phyloP scores from a whole-genome alignment of 2,888 invertebrate species.

The Dione juno region DNA sequence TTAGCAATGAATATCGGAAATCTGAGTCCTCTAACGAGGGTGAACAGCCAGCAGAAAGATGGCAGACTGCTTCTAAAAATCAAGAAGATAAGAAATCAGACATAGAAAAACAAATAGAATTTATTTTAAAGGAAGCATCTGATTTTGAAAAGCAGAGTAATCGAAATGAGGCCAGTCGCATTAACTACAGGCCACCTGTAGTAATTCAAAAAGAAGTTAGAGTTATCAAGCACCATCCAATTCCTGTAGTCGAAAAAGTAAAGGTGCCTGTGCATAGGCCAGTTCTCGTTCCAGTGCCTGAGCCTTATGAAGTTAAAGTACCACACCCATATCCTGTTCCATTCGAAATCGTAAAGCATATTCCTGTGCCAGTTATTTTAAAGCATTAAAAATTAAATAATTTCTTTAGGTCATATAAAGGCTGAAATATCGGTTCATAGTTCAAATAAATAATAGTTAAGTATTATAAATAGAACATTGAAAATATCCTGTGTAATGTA shows the following conservation, averaged over 20 bases:
- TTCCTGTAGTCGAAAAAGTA: constrained; percentile 51
- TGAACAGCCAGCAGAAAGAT: constrained; percentile 50
- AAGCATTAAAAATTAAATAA: constrained; percentile 28
- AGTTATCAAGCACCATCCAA: constrained; percentile 51
- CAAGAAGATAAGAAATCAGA: constrained; percentile 47
- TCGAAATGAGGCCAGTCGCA: constrained; percentile 54
- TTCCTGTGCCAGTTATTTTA: constrained; percentile 53
- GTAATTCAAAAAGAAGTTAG: constrained; percentile 54
- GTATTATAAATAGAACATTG: not conserved
- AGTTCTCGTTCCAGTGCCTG: constrained; percentile 58
- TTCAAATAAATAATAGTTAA: constrained; percentile 1
- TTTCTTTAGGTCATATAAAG: not conserved
- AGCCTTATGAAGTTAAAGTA: constrained; percentile 53
- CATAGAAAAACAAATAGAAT: constrained; percentile 55
- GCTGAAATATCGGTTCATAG: constrained; percentile 26
- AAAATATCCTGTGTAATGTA: constrained; percentile 1
- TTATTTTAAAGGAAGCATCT: constrained; percentile 22
- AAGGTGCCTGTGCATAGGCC: constrained; percentile 53
- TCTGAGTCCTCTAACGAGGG: constrained; percentile 26
- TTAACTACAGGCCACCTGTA: constrained; percentile 54
- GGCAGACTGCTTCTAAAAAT: constrained; percentile 56
- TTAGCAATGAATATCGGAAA: constrained; percentile 31
- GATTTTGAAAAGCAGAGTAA: constrained; percentile 43
- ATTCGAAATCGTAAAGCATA: constrained; percentile 52
- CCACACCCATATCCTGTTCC: constrained; percentile 58